Conservation (phyloP, 2,888 invertebrate species). For the Arge pagana region DNA sequence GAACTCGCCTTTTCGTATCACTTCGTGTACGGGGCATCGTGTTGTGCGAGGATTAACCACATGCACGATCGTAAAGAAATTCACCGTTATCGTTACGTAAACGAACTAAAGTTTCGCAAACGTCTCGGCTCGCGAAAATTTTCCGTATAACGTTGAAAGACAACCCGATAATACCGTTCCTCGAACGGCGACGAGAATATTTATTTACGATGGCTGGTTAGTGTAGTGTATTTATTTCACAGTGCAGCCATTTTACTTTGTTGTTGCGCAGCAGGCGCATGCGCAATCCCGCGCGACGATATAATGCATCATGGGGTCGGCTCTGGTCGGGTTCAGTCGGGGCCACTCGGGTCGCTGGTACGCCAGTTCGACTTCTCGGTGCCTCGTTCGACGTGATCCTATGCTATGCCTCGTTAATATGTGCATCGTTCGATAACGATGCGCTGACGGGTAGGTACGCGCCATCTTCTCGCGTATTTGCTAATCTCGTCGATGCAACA, state of each 20-base stretch:
- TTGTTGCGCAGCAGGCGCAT: slow-evolving; percentile 38
- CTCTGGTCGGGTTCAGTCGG: not conserved
- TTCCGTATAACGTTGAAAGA: too few relatives aligned
- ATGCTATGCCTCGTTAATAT: too few relatives aligned
- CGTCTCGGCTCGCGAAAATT: too few relatives aligned
- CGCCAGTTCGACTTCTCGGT: too few relatives aligned
- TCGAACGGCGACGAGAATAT: slow-evolving; percentile 2
- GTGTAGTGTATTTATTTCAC: slow-evolving; percentile 45
- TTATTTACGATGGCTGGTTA: slow-evolving; percentile 45
- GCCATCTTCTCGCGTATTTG: too few relatives aligned
- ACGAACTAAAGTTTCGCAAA: too few relatives aligned
- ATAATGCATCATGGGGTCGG: slow-evolving; percentile 23
- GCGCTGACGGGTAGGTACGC: too few relatives aligned
- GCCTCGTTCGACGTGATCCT: too few relatives aligned
- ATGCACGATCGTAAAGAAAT: slow-evolving; percentile 19
- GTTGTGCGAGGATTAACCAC: slow-evolving; percentile 16
- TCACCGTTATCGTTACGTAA: too few relatives aligned
- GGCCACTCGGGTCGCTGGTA: too few relatives aligned
- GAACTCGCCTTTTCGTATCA: slow-evolving; percentile 24
- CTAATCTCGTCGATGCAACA: too few relatives aligned
- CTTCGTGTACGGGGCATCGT: slow-evolving; percentile 19
- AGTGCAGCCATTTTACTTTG: slow-evolving; percentile 50
- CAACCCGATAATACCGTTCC: not conserved
- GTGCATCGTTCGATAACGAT: too few relatives aligned
- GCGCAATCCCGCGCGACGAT: slow-evolving; percentile 32